These are phyloP conservation scores for Congeria kusceri DNA, from an alignment of 2,888 invertebrate species.

Conservation along the genomic window DNA sequence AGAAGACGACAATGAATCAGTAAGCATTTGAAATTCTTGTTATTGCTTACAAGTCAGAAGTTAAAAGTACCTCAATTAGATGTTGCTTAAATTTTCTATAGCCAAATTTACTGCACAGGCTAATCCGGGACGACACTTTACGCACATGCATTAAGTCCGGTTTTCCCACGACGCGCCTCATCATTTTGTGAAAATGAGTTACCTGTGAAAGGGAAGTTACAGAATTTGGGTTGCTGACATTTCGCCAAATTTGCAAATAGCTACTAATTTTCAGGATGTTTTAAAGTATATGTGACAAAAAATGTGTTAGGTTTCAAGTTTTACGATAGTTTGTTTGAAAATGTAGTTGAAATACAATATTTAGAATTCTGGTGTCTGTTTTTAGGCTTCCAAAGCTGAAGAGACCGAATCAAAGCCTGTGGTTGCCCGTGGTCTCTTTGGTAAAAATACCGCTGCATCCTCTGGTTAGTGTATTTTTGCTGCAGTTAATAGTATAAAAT, in stretches of 20 bases:
- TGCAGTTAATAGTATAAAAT: neutral
- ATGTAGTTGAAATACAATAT: neutral
- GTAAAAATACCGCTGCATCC: constrained; percentile 10
- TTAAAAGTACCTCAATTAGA: too few species aligned
- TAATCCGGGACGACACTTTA: too few species aligned
- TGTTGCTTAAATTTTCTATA: too few species aligned
- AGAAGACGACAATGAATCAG: neutral
- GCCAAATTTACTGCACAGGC: too few species aligned
- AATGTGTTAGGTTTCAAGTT: neutral
- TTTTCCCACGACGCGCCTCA: too few species aligned
- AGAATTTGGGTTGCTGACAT: too few species aligned
- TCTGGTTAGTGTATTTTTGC: neutral
- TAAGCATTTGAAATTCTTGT: neutral
- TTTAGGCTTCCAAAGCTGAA: neutral
- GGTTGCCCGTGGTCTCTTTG: constrained; percentile 20
- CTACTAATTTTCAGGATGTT: too few species aligned
- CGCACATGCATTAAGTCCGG: too few species aligned
- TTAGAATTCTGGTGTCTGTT: neutral
- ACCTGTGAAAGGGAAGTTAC: too few species aligned
- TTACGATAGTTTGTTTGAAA: neutral
- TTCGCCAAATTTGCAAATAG: too few species aligned
- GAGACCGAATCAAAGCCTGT: neutral
- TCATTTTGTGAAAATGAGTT: too few species aligned
- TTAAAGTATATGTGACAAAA: neutral
- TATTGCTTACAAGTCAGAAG: too few species aligned